Base-by-base conservation (phyloP, 1,140 invertebrate species). In the Scaptomyza montana region DNA sequence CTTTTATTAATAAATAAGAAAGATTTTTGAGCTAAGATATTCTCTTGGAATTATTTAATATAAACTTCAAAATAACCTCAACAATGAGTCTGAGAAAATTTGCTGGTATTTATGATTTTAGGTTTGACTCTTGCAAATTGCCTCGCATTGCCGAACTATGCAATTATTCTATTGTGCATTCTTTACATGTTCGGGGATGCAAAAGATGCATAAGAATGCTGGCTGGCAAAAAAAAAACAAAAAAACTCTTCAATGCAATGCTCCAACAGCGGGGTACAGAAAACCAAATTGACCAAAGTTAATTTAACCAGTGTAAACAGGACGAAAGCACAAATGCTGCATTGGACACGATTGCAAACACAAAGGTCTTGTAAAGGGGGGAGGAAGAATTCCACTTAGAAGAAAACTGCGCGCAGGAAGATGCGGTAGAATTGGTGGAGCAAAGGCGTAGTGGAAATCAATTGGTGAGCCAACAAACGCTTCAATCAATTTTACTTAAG, bases 401-500 rank as follows among this genome's bases (percentile, higher is more conserved):
- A 46, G 46, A 25, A 28, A 76, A 71, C 45, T 43, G 55, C 10
- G 12, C 45, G 8, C 9, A 25, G n/a, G 43, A 10, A 7, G 41
- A n/a, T 10, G 19, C 1, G 12, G 39, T 1, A 39, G 16, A n/a
- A 12, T 9, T 7, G 45, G 49, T 25, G 21, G 3, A 25, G 21
- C 1, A 25, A 19, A 21, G 55, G 46, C 19, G 60, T 72, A 69
- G 72, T 68, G 69, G 68, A 89, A 89, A 89, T 89, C 84, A 89
- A 89, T 89, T 89, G 84, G 73, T 71, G 66, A 74, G 74, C 84
- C 77, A 84, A 82, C 84, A 89, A 89, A 89, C 84, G 84, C 84
- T 89, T 89, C 84, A 89, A 89, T 89, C 84, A 89, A 89, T 89
- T 89, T 89, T 89, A 84, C 84, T 89, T 89, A 89, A 77, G 79